These are phyloP conservation scores for Trinorchestia longiramus DNA, from an alignment of 1,140 invertebrate species.

Conservation along the genomic window DNA sequence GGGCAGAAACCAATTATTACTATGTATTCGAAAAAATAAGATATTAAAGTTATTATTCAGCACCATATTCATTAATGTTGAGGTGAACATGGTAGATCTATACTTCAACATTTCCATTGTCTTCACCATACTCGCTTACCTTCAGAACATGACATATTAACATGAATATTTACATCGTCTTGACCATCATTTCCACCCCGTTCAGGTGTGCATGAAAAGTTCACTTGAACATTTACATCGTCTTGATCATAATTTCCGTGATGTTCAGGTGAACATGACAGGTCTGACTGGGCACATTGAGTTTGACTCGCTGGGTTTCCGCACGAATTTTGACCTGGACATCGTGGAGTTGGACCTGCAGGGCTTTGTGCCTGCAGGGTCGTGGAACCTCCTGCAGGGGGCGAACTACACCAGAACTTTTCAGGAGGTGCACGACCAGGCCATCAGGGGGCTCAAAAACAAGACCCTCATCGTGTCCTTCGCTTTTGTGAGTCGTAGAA, in stretches of 20 bases:
- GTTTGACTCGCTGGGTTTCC: slow-evolving; percentile 93
- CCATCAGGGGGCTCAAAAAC: slow-evolving; percentile 56
- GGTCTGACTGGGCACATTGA: slow-evolving; percentile 93
- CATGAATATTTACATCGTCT: too few relatives aligned
- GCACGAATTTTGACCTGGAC: slow-evolving; percentile 89
- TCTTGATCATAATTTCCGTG: background rate
- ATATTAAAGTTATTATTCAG: too few relatives aligned
- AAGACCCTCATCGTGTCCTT: slow-evolving; percentile 58
- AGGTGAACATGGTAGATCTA: background rate
- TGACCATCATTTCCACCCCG: background rate
- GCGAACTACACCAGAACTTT: slow-evolving; percentile 61
- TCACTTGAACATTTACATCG: too few relatives aligned
- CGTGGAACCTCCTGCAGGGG: slow-evolving; percentile 57
- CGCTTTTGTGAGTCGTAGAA: slow-evolving; percentile 54
- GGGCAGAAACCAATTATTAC: too few relatives aligned
- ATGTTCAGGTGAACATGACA: slow-evolving; percentile 87
- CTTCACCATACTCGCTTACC: background rate
- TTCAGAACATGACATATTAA: background rate
- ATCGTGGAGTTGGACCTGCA: slow-evolving; percentile 86
- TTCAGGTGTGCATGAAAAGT: background rate
- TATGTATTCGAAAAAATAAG: too few relatives aligned
- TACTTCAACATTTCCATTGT: background rate
- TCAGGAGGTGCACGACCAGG: slow-evolving; percentile 55
- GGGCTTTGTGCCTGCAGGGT: slow-evolving; percentile 72
- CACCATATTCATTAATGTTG: background rate